Evolutionary conservation across 2,113 vertebrate species (phyloP).

Genomic region (Dipodomys merriami): DNA sequence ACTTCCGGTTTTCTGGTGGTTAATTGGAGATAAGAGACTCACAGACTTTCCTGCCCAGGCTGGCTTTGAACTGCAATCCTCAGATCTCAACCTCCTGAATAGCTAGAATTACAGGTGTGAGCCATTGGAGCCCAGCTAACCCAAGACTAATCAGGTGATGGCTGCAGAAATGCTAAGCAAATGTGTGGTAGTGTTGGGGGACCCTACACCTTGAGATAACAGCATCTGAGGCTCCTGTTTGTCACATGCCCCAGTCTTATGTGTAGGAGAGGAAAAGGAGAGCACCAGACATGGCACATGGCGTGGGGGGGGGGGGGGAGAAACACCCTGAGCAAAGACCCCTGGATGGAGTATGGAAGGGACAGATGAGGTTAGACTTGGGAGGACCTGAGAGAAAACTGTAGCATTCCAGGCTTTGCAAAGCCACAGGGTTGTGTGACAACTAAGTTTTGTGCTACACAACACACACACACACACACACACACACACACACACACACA

Average conservation of each 20-base stretch:
- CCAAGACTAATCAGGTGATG: too few species aligned
- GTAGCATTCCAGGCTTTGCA: neutral
- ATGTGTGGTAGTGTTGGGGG: neutral
- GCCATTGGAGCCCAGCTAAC: too few species aligned
- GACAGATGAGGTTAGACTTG: neutral
- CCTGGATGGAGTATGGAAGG: neutral
- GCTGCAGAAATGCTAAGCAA: neutral
- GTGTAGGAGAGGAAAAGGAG: too few species aligned
- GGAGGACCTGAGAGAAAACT: neutral
- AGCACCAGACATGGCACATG: neutral
- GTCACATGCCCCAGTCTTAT: too few species aligned
- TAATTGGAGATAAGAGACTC: too few species aligned
- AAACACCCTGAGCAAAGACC: too few species aligned
- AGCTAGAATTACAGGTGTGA: too few species aligned
- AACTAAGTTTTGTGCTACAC: neutral
- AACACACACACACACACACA: neutral
- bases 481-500: too few species aligned
- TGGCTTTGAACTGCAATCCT: too few species aligned
- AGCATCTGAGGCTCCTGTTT: neutral
- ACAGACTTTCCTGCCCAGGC: too few species aligned
- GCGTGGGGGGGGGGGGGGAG: neutral
- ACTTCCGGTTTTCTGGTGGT: too few species aligned
- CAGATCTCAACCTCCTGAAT: too few species aligned
- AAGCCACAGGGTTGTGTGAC: neutral
- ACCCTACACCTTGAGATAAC: accelerated